phyloP scores from a whole-genome alignment of 2,113 vertebrate genomes.

The Xiphophorus hellerii region DNA sequence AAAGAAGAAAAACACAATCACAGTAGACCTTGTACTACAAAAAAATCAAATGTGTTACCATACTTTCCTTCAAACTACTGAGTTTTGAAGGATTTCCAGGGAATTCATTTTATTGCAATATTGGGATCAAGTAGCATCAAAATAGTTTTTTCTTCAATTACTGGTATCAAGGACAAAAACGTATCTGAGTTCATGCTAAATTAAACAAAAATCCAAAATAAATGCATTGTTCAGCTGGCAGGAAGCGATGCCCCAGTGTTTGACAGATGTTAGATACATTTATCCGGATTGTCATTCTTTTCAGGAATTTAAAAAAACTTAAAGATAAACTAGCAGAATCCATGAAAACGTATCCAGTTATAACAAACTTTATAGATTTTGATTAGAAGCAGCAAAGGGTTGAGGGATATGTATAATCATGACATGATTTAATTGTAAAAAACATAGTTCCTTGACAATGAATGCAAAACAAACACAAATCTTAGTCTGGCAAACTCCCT shows the following conservation, averaged over 20 bases:
- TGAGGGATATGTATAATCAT: background rate
- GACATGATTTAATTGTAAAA: slow-evolving; percentile 4
- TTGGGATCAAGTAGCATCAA: no score
- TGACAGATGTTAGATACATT: background rate
- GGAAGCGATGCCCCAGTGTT: background rate
- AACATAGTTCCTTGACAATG: slow-evolving; percentile 19
- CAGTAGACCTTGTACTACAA: background rate
- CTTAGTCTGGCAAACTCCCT: slow-evolving; percentile 17
- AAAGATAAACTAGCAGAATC: no score
- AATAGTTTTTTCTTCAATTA: background rate
- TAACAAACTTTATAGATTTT: background rate
- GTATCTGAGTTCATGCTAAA: background rate
- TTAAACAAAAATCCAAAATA: background rate
- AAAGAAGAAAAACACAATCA: background rate
- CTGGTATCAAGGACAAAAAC: background rate
- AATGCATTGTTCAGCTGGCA: background rate
- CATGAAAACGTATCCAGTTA: no score
- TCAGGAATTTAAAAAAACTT: background rate
- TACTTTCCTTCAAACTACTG: background rate
- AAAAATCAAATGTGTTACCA: background rate
- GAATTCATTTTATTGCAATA: background rate
- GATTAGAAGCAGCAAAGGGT: background rate
- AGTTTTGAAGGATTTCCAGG: background rate
- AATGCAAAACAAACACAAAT: slow-evolving; percentile 35
- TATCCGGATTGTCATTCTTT: background rate